Percentiles rank a stretch among this genome's conserved stretches.
Evolutionary conservation across 1,140 invertebrate species (phyloP).

Genomic region (Sitobion miscanthi): DNA sequence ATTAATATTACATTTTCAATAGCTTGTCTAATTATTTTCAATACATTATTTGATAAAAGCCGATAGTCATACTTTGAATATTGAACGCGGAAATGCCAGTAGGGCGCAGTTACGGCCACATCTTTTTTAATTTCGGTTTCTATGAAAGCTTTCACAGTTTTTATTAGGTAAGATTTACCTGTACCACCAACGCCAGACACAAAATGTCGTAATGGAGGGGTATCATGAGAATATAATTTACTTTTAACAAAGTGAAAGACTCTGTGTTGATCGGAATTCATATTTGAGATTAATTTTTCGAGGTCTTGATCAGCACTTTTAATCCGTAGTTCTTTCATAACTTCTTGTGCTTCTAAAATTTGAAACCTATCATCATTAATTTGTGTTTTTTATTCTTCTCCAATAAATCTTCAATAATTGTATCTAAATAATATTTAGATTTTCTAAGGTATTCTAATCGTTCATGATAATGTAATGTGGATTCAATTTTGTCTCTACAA

Average conservation of each 20-base stretch:
- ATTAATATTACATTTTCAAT: no score
- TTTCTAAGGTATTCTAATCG: constrained; percentile 22
- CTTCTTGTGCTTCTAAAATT: not conserved
- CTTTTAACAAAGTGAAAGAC: constrained; percentile 59
- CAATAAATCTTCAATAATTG: constrained; percentile 13
- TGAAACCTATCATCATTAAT: not conserved
- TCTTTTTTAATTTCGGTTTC: constrained; percentile 58
- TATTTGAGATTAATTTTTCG: constrained; percentile 57
- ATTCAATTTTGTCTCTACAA: constrained; percentile 24
- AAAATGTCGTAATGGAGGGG: constrained; percentile 49
- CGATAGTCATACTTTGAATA: no score
- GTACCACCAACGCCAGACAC: constrained; percentile 59
- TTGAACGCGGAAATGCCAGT: not conserved
- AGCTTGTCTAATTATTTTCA: no score
- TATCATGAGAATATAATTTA: not conserved
- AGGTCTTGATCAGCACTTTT: constrained; percentile 44
- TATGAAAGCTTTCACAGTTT: constrained; percentile 58
- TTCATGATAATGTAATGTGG: constrained; percentile 59
- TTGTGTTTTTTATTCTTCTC: not conserved
- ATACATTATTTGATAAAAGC: no score
- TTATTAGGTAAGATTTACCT: constrained; percentile 60
- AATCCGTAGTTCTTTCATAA: not conserved
- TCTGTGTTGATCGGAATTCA: constrained; percentile 60
- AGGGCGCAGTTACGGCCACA: constrained; percentile 60
- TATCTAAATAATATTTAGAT: not conserved